A percentile compares a stretch with the other conserved stretches of the same genome.
Evolutionary conservation across 2,888 invertebrate species (phyloP).

Genomic region (Vannuccia rotundouncinata): DNA sequence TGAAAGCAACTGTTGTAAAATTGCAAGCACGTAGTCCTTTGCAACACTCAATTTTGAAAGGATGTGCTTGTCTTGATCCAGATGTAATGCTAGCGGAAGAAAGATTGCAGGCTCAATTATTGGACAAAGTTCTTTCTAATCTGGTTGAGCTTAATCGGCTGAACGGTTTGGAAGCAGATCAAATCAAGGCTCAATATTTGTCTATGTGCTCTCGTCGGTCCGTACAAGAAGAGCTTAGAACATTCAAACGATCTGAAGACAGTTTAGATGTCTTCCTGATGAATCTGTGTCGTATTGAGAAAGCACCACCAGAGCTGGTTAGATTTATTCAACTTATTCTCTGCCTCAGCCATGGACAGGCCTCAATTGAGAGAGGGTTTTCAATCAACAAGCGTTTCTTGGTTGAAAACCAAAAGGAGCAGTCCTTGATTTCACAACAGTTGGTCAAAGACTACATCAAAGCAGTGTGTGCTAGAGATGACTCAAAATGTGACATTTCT

Average conservation of each 20-base stretch:
- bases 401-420: conserved; percentile 22
- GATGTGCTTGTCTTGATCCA: not conserved
- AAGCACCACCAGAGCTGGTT: not conserved
- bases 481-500: not conserved
- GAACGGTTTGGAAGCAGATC: not conserved
- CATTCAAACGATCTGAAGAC: conserved; percentile 1
- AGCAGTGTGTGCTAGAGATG: not conserved
- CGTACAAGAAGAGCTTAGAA: conserved; percentile 9
- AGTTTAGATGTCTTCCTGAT: conserved; percentile 8
- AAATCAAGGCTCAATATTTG: not conserved
- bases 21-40: not conserved
- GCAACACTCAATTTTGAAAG: not conserved
- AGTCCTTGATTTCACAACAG: conserved; percentile 25
- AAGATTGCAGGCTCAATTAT: not conserved
- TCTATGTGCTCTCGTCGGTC: not conserved
- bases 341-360: not conserved
- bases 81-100: not conserved
- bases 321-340: not conserved
- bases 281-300: not conserved
- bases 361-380: conserved; percentile 20
- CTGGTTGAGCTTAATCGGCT: not conserved
- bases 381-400: not conserved
- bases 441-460: conserved; percentile 37
- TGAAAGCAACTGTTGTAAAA: not conserved
- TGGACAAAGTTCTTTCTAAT: not conserved